phyloP scores from a whole-genome alignment of 2,888 invertebrate species.

The Flabesymbios commensalis region DNA sequence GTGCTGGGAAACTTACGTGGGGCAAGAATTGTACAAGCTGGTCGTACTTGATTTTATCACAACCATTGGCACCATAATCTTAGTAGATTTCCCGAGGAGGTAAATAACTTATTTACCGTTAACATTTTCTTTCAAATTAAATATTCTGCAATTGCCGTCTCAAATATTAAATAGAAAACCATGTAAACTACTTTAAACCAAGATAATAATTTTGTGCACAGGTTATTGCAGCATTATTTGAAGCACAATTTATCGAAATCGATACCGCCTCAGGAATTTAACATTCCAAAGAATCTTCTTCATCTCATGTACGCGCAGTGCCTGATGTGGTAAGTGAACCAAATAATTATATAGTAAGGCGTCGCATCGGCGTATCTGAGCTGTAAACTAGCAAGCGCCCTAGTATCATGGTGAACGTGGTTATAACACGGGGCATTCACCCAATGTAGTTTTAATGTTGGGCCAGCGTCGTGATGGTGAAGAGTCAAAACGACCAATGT shows the following conservation, averaged over 20 bases:
- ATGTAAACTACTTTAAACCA: too few relatives aligned
- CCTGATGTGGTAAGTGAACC: constrained; percentile 71
- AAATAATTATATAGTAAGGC: too few relatives aligned
- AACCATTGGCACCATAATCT: constrained; percentile 68
- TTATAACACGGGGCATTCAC: too few relatives aligned
- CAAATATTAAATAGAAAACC: too few relatives aligned
- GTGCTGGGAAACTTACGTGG: constrained; percentile 89
- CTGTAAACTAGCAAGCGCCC: too few relatives aligned
- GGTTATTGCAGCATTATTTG: too few relatives aligned
- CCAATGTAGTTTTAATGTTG: not conserved
- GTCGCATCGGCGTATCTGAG: too few relatives aligned
- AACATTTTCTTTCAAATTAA: not conserved
- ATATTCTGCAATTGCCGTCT: too few relatives aligned
- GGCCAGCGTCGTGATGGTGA: not conserved
- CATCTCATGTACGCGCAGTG: constrained; percentile 86
- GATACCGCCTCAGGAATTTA: constrained; percentile 75
- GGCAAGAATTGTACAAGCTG: constrained; percentile 83
- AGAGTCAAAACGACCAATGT: too few relatives aligned
- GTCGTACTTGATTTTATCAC: constrained; percentile 77
- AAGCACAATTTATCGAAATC: too few relatives aligned
- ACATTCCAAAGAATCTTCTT: constrained; percentile 81
- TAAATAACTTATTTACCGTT: not conserved
- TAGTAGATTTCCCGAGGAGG: constrained; percentile 67
- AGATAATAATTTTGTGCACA: too few relatives aligned
- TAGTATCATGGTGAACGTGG: too few relatives aligned